A percentile compares a stretch with the other conserved stretches of the same genome.
Conservation (phyloP, 2,797 vertebrate species). For the Yasuhikotakia modesta region DNA sequence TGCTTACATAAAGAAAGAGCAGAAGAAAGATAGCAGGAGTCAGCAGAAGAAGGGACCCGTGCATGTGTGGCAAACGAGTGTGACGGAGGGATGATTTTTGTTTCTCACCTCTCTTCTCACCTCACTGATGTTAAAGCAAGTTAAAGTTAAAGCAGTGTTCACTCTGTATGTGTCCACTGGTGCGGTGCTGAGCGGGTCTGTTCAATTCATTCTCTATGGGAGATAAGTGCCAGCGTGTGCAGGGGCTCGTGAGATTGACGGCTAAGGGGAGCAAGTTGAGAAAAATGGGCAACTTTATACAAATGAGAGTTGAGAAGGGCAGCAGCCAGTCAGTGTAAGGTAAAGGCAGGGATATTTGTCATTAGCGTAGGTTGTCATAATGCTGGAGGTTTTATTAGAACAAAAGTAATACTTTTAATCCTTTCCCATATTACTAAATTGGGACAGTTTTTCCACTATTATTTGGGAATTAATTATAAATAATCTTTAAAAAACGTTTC, state of each 20-base stretch:
- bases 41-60: conserved; percentile 52
- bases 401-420: too few relatives aligned
- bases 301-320: neutral
- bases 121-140: conserved; percentile 48
- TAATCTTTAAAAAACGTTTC: too few relatives aligned
- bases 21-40: conserved; percentile 36
- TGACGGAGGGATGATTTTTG: conserved; percentile 39
- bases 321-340: neutral
- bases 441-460: too few relatives aligned
- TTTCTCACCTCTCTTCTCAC: conserved; percentile 32
- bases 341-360: neutral
- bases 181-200: neutral
- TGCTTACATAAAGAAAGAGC: conserved; percentile 32
- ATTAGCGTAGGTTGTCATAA: neutral
- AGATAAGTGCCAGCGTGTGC: neutral
- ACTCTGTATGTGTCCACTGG: neutral
- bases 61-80: conserved; percentile 42
- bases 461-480: too few relatives aligned
- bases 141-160: conserved; percentile 42
- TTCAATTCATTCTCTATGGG: neutral
- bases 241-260: neutral
- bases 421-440: too few relatives aligned
- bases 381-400: too few relatives aligned
- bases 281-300: neutral
- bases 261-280: neutral